Evolutionary conservation across 1,140 invertebrate genomes (phyloP), one percentile per base, ranked within the genome.

Genomic region (Papilio xuthus): DNA sequence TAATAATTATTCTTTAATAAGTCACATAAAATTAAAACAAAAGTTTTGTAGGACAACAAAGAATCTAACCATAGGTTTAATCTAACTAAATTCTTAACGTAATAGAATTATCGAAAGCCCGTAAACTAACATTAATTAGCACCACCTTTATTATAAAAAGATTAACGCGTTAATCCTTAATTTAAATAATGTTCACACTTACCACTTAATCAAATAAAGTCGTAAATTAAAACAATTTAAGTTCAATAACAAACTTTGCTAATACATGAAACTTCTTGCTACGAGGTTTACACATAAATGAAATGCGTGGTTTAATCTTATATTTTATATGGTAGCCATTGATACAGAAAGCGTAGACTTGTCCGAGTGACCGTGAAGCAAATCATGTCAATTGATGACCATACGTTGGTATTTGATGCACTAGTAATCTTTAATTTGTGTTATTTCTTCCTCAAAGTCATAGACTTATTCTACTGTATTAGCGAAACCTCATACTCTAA

Each of bases 371-470:
- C 26, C 37, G 63, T 63, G 74, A 76, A 63, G 26, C 56, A 76
- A 76, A 76, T 63, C 74, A 37, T 76, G 74, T 76, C 53, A 76
- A 76, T 76, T 41, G 74, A 42, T 76, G 74, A 76, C 53, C 56
- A 63, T 76, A 76, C 10, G n/a, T 23, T 42, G n/a, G 32, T 20
- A 60, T 60, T 76, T 63, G 18, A 56, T 60, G 74, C 74, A 63
- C 56, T 56, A 63, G 6, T 18, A 37, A 76, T 15, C 50, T 76
- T 37, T 76, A 76, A 76, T 75, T 53, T 63, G 1, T n/a, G 12
- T 60, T 44, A 53, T 53, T 53, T 53, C 50, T 53, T 20, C 50
- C 1, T 53, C 50, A 53, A 53, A 53, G 50, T n/a, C 4, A 6
- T 1, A 2, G 8, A 53, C 7, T 53, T 53, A 18, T 7, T 1